Conservation (phyloP, 23 tunicate genomes). For the Clavelina lepadiformis region DNA sequence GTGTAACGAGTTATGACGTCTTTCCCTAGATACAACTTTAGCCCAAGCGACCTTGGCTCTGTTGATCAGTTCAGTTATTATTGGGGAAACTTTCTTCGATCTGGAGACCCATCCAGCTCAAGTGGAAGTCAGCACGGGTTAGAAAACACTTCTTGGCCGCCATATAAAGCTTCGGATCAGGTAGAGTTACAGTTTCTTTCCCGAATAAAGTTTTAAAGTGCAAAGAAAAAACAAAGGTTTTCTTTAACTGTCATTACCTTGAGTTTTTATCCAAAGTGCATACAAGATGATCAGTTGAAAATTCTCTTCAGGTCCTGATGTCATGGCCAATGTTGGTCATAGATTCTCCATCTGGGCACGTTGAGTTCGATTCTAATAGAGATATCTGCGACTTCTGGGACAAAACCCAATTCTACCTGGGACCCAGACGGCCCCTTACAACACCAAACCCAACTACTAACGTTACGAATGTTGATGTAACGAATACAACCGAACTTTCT, state of each 20-base stretch:
- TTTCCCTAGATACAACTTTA: constrained; percentile 43
- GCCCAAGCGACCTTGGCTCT: constrained; percentile 19
- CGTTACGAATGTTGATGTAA: too few relatives aligned
- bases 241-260: neutral
- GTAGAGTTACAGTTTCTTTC: too few relatives aligned
- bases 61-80: constrained; percentile 39
- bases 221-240: too few relatives aligned
- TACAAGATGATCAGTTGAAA: too few relatives aligned
- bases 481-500: too few relatives aligned
- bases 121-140: neutral
- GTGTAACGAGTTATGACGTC: too few relatives aligned
- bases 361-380: constrained; percentile 23
- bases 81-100: constrained; percentile 50
- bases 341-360: constrained; percentile 13
- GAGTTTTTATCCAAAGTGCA: too few relatives aligned
- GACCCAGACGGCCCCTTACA: too few relatives aligned
- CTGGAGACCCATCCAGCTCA: constrained; percentile 30
- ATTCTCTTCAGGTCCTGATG: too few relatives aligned
- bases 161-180: too few relatives aligned
- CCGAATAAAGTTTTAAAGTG: too few relatives aligned
- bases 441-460: too few relatives aligned
- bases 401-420: constrained; percentile 41
- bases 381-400: constrained; percentile 81
- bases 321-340: constrained; percentile 16
- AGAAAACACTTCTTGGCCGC: neutral